A percentile compares a stretch with the other conserved stretches of the same genome.
These are phyloP conservation scores for Euphydryas editha DNA, from an alignment of 2,888 invertebrate genomes.

Conservation along the genomic window DNA sequence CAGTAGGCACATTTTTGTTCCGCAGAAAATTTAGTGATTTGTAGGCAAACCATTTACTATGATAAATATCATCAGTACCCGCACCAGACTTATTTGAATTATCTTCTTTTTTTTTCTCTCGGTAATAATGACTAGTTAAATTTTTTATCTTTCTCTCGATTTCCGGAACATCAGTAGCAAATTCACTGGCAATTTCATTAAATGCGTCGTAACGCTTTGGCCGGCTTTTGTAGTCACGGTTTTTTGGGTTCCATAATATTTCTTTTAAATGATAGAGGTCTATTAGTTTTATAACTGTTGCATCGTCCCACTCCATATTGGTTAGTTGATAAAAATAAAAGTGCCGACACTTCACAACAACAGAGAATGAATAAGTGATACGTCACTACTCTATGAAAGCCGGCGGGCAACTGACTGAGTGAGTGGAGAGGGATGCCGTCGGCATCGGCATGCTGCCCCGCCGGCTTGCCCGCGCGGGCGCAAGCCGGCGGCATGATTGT, in stretches of 20 bases:
- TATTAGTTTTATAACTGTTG: constrained; percentile 34
- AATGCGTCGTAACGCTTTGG: constrained; percentile 34
- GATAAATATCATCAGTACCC: constrained; percentile 24
- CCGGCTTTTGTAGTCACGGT: constrained; percentile 35
- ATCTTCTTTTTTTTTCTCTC: constrained; percentile 16
- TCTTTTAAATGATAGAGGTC: constrained; percentile 36
- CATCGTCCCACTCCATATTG: constrained; percentile 35
- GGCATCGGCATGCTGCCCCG: too few relatives aligned
- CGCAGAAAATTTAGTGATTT: constrained; percentile 33
- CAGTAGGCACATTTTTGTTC: constrained; percentile 32
- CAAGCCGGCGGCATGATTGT: too few relatives aligned
- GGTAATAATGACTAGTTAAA: constrained; percentile 15
- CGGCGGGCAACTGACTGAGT: constrained; percentile 38
- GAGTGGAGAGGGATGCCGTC: too few relatives aligned
- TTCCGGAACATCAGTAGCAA: constrained; percentile 28
- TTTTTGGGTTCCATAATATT: constrained; percentile 39
- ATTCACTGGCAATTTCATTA: constrained; percentile 21
- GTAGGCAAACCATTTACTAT: constrained; percentile 34
- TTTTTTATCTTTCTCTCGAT: constrained; percentile 18
- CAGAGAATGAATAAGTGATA: too few relatives aligned
- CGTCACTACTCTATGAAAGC: constrained; percentile 37
- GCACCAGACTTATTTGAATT: constrained; percentile 15
- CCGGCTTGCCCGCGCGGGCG: too few relatives aligned
- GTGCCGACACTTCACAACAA: too few relatives aligned
- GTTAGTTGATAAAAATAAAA: constrained; percentile 27